Evolutionary conservation across 2,888 invertebrate genomes (phyloP), one percentile per base, ranked within the genome.

Genomic region (Asteroscopus sphinx): DNA sequence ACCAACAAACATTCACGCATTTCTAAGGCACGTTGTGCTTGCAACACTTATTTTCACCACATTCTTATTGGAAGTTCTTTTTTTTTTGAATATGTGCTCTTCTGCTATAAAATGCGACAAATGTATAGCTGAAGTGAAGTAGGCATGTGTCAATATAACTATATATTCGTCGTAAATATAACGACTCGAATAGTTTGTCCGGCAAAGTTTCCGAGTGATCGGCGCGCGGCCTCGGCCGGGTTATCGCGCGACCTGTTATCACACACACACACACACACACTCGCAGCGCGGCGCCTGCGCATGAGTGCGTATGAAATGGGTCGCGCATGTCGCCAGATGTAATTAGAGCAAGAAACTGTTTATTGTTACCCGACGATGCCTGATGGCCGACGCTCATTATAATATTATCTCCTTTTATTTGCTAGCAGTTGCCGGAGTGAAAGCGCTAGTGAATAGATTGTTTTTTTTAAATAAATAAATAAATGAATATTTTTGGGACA

Each of bases 241-340:
- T 85, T 86, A 87, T 87, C 87, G 84, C 82, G 80, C 81, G 86
- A 86, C 87, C 86, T 79, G 82, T 87, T 87, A 87, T 87, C 87
- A 74, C 77, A 68, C 71, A 55, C 81, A 37, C 82, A 71, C 73
- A 73, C 77, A 42, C 49, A 16, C 59, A 25, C 62, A 7, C 37
- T 3, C 4, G n/a, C 2, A 3, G 3, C 12, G 16, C 25, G 54
- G 35, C 53, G 5, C 21, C 30, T 2, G 62, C 52, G 61, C 59
- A 45, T 46, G 63, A 63, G 59, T 57, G 56, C 49, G 53, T 59
- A 69, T 75, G 75, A 82, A 84, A 82, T 80, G 80, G 81, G 84
- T 80, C 83, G 86, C 77, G 79, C 70, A 75, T 79, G 85, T 81
- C 82, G 82, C 79, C 79, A 79, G 73, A 76, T 76, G 83, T 82